Conservation (phyloP, 1,140 invertebrate genomes). For the Augochlora pura region DNA sequence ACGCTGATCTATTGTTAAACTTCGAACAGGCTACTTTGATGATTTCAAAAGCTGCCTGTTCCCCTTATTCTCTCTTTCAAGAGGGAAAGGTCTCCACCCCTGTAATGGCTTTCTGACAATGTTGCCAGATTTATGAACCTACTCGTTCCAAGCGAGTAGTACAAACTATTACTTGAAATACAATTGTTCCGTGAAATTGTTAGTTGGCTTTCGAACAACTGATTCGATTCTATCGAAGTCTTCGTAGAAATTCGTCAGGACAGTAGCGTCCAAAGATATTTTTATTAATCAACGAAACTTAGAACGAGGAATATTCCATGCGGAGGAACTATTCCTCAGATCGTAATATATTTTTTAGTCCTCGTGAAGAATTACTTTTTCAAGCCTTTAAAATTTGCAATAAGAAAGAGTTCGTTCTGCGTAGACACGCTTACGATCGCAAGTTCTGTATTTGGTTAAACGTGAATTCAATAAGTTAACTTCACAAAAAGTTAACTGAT, state of each 20-base stretch:
- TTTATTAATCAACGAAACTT: too few relatives aligned
- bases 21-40: slow-evolving; percentile 35
- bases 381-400: too few relatives aligned
- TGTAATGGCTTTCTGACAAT: slow-evolving; percentile 62
- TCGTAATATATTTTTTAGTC: too few relatives aligned
- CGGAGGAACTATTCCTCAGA: too few relatives aligned
- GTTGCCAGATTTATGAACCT: slow-evolving; percentile 64
- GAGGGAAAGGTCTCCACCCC: slow-evolving; percentile 62
- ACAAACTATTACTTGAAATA: not conserved
- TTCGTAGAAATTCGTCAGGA: not conserved
- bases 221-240: not conserved
- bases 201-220: not conserved
- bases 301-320: too few relatives aligned
- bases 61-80: slow-evolving; percentile 62
- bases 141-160: not conserved
- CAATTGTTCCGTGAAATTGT: not conserved
- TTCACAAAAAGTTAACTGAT: not conserved
- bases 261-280: not conserved
- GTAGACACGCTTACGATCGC: not conserved
- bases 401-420: too few relatives aligned
- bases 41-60: slow-evolving; percentile 37
- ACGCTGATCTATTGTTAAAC: not conserved
- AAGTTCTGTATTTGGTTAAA: not conserved
- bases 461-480: not conserved
- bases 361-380: too few relatives aligned